Evolutionary conservation across 2,113 vertebrate genomes (phyloP).

Genomic region (Gallinago jamesoni): DNA sequence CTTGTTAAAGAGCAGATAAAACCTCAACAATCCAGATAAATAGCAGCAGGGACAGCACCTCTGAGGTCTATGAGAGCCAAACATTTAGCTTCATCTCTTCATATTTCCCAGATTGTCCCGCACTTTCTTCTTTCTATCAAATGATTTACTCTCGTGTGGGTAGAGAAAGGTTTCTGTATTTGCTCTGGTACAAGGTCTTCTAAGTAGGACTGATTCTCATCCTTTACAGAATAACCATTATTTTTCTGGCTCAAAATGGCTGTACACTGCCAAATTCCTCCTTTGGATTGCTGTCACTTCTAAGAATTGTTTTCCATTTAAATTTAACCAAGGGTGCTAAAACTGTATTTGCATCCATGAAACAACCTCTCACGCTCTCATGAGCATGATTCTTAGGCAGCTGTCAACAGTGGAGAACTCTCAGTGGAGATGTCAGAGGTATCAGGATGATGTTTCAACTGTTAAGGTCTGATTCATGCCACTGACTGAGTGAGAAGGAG

Average conservation of each 20-base stretch:
- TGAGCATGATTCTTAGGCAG: neutral
- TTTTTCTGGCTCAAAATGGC: neutral
- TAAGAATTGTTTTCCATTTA: neutral
- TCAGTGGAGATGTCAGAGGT: neutral
- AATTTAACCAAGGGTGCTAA: neutral
- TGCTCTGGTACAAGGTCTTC: neutral
- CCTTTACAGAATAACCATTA: neutral
- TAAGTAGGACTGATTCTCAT: neutral
- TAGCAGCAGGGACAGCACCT: neutral
- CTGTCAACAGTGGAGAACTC: neutral
- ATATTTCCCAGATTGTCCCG: too few relatives aligned
- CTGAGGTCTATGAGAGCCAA: neutral
- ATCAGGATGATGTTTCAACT: neutral
- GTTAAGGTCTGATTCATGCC: neutral
- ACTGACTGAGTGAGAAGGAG: neutral
- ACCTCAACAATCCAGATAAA: neutral
- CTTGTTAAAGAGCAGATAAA: neutral
- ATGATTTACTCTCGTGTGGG: neutral
- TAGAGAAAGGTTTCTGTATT: neutral
- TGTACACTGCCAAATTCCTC: neutral
- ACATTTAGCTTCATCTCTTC: neutral
- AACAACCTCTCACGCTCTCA: neutral
- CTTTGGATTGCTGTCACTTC: neutral
- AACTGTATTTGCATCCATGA: neutral
- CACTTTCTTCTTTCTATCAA: neutral